phyloP scores from a whole-genome alignment of 2,113 vertebrate species.

The Xerus inauris region DNA sequence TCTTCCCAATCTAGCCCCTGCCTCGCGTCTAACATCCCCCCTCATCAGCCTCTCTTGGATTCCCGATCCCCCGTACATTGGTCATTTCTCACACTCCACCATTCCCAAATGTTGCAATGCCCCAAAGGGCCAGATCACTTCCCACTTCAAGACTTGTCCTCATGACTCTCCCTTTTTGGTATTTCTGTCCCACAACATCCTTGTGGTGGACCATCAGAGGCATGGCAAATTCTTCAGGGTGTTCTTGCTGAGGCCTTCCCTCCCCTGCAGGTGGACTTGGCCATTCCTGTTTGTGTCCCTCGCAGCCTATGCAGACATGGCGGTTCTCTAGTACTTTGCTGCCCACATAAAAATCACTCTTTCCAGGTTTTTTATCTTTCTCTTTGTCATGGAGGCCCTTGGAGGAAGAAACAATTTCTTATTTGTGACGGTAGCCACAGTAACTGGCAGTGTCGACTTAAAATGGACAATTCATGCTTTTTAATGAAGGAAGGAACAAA shows the following conservation, averaged over 20 bases:
- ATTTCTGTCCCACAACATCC: background rate
- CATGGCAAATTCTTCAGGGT: background rate
- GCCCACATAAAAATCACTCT: background rate
- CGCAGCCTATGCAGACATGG: background rate
- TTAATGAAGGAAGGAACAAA: background rate
- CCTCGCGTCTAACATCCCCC: background rate
- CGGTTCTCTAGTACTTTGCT: background rate
- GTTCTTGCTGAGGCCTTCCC: background rate
- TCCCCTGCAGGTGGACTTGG: background rate
- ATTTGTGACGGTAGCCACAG: background rate
- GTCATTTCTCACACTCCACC: background rate
- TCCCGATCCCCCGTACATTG: background rate
- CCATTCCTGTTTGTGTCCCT: background rate
- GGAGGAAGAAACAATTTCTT: slow-evolving; percentile 14
- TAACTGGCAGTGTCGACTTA: background rate
- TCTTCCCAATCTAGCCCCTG: background rate
- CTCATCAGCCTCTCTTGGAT: background rate
- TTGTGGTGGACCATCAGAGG: background rate
- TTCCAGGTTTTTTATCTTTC: background rate
- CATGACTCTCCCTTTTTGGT: background rate
- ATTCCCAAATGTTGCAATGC: background rate
- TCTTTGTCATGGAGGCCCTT: background rate
- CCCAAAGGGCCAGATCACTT: background rate
- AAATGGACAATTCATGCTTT: background rate
- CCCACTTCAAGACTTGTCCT: background rate